Conservation (phyloP, 2,888 invertebrate species). For the Cremastinae sp. region DNA sequence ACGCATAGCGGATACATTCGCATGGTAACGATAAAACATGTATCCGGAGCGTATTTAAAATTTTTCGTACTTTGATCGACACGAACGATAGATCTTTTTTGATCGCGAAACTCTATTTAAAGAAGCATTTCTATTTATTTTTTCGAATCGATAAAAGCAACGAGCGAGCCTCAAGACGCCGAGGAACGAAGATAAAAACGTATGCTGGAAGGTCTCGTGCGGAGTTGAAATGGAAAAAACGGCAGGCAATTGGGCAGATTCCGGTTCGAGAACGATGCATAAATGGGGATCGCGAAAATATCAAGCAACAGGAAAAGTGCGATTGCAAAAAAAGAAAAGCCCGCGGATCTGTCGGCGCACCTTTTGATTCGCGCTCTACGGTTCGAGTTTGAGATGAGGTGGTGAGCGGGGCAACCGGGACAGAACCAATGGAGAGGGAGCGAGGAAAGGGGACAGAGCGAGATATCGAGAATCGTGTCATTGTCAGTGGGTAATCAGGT, state of each 20-base stretch:
- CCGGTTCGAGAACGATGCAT: too few species aligned
- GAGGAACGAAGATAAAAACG: too few species aligned
- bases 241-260: too few species aligned
- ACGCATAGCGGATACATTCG: background rate
- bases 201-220: too few species aligned
- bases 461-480: constrained; percentile 81
- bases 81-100: constrained; percentile 47
- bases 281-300: background rate
- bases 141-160: background rate
- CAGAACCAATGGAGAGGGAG: too few species aligned
- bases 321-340: constrained; percentile 76
- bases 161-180: background rate
- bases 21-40: constrained; percentile 44
- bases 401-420: constrained; percentile 50
- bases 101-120: background rate
- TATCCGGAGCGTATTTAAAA: constrained; percentile 59
- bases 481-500: constrained; percentile 84
- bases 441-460: constrained; percentile 76
- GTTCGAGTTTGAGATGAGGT: constrained; percentile 64
- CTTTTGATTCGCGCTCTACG: constrained; percentile 9
- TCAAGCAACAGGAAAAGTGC: constrained; percentile 68
- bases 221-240: background rate
- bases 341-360: constrained; percentile 15
- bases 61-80: constrained; percentile 59
- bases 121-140: constrained; percentile 9